Conservation (phyloP, 2,888 invertebrate species). For the Zygothrica quintamaculata region DNA sequence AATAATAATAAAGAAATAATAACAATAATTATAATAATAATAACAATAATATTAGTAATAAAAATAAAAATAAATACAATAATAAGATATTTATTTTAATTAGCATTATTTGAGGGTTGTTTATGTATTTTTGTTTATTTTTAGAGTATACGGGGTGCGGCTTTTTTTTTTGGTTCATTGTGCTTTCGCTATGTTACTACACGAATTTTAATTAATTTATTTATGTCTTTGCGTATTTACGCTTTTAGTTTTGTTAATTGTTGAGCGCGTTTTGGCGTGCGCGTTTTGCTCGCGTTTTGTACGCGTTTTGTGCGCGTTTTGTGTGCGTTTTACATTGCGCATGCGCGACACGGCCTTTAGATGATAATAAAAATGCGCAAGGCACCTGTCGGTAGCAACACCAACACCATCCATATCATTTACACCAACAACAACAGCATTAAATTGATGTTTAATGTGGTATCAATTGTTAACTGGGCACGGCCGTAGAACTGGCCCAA, state of each 20-base stretch:
- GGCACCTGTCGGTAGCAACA: conserved; percentile 34
- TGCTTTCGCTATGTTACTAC: conserved; percentile 5
- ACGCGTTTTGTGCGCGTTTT: conserved; percentile 33
- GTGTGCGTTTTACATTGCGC: conserved; percentile 49
- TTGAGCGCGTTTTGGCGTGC: conserved; percentile 35
- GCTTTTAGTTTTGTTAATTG: conserved; percentile 64
- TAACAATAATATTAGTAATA: no score
- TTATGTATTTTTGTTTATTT: conserved; percentile 14
- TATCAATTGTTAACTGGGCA: conserved; percentile 24
- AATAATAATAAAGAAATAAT: no score
- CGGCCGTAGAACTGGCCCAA: conserved; percentile 60
- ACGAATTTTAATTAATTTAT: conserved; percentile 56
- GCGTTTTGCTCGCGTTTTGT: conserved; percentile 59
- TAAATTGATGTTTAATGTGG: background rate
- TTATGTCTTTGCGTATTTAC: conserved; percentile 59
- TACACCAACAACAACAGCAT: background rate
- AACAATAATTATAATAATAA: no score
- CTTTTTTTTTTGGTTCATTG: conserved; percentile 10
- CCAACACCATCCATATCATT: no score
- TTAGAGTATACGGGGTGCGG: conserved; percentile 15
- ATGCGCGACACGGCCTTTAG: conserved; percentile 61
- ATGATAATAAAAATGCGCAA: conserved; percentile 66
- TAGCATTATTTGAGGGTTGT: background rate
- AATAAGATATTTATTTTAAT: background rate
- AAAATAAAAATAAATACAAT: background rate